Evolutionary conservation across 2,888 invertebrate species (phyloP).

Genomic region (Anoplius nigerrimus): DNA sequence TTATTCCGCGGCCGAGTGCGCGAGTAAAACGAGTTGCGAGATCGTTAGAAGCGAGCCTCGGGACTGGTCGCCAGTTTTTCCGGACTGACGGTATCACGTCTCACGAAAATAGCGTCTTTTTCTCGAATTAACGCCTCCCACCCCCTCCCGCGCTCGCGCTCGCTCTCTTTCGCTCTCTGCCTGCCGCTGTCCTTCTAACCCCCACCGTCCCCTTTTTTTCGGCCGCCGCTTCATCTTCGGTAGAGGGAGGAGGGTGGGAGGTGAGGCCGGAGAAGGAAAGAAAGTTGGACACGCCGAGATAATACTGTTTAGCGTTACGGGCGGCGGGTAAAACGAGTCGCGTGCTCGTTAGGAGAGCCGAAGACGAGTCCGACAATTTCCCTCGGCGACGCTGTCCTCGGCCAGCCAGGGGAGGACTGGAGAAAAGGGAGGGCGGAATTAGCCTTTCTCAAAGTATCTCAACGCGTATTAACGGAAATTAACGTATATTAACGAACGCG

Average conservation of each 20-base stretch:
- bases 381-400: too few relatives aligned
- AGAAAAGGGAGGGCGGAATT: too few relatives aligned
- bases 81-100: constrained; percentile 52
- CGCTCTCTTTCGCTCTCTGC: not conserved
- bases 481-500: too few relatives aligned
- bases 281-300: not conserved
- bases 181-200: not conserved
- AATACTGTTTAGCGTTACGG: too few relatives aligned
- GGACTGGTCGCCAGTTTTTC: constrained; percentile 42
- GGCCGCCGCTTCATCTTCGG: not conserved
- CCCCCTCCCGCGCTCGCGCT: not conserved
- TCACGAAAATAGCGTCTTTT: constrained; percentile 52
- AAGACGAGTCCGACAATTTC: too few relatives aligned
- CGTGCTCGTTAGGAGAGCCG: too few relatives aligned
- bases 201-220: not conserved
- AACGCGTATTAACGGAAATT: too few relatives aligned
- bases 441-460: too few relatives aligned
- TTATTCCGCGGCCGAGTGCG: constrained; percentile 62
- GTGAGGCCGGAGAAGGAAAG: too few relatives aligned
- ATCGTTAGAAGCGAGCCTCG: constrained; percentile 46
- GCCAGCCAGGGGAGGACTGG: too few relatives aligned
- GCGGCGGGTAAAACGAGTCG: too few relatives aligned
- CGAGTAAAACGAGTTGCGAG: constrained; percentile 63
- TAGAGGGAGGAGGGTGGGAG: not conserved
- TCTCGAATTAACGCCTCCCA: constrained; percentile 51